phyloP scores from a whole-genome alignment of 2,888 invertebrate genomes.

The Drosophila neonasuta region DNA sequence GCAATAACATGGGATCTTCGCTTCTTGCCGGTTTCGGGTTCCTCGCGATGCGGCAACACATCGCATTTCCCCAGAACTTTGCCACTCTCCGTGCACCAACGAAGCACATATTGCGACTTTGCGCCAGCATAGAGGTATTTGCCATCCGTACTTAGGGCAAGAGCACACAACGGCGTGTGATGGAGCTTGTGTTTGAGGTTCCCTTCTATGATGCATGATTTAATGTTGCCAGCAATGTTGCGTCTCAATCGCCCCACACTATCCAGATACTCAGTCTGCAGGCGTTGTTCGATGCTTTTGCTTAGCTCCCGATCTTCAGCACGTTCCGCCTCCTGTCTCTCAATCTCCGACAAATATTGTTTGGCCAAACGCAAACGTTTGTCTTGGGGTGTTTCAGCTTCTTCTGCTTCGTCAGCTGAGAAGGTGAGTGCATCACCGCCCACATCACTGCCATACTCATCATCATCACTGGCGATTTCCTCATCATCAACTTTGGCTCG shows the following conservation, averaged over 20 bases:
- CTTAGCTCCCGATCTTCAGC: constrained; percentile 87
- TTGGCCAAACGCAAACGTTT: constrained; percentile 95
- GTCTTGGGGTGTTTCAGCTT: constrained; percentile 92
- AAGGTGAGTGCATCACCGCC: constrained; percentile 69
- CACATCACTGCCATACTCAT: constrained; percentile 84
- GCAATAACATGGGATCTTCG: constrained; percentile 84
- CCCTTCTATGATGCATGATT: constrained; percentile 81
- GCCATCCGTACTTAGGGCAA: constrained; percentile 89
- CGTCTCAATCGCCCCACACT: constrained; percentile 91
- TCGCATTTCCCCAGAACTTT: constrained; percentile 84
- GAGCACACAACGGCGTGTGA: constrained; percentile 89
- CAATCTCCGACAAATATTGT: constrained; percentile 93
- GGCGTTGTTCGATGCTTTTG: constrained; percentile 85
- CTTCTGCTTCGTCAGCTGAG: constrained; percentile 76
- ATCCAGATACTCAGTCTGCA: constrained; percentile 93
- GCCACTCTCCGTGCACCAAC: constrained; percentile 89
- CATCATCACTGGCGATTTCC: constrained; percentile 87
- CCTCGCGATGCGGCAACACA: constrained; percentile 81
- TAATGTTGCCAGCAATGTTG: constrained; percentile 87
- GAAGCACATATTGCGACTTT: constrained; percentile 93
- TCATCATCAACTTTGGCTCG: constrained; percentile 83
- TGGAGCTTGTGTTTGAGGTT: constrained; percentile 90
- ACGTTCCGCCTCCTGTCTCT: constrained; percentile 89
- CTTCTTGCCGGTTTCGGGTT: constrained; percentile 72
- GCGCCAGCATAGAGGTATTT: constrained; percentile 90